Evolutionary conservation across 92 coral and sea anemone genomes (phyloP), one percentile per base, ranked within the genome.

Genomic region (Plumapathes pennacea): DNA sequence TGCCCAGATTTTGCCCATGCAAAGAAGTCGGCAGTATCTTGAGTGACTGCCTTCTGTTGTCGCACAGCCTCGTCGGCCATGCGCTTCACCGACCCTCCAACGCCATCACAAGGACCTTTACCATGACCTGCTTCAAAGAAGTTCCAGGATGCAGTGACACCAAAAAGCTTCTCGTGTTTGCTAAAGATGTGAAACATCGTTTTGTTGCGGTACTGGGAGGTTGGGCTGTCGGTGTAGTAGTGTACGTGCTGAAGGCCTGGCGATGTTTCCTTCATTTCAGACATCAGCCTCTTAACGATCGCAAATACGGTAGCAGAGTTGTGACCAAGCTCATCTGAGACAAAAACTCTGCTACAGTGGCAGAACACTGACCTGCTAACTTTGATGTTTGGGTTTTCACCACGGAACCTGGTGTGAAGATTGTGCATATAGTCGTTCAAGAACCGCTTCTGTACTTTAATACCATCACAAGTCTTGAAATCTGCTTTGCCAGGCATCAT

Each of bases 401-500:
- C 70, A 26, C 33, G 57, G 20, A 69, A 54, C 65, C 62, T 77
- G 22, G 67, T 56, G 43, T 69, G 64, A 2, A 77, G 46, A 31
- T 60, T 77, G 42, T 60, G 50, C 22, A 67, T 44, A 22, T 77
- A 67, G 21, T 70, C 85, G 50, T 72, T 71, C 10, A 80, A 74
- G 28, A 62, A 79, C 25, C 60, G 55, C 26, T 79, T 71, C 21
- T 71, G 80, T 36, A 71, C 40, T 33, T 71, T 70, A 19, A 12
- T 57, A 0, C 80, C 80, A 25, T 79, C 51, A 15, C 28, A 27
- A 1, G 17, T 63, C n/a, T 31, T 51, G 34, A 62, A 71, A 36
- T 79, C 80, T 40, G 32, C 75, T 24, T 79, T 79, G 22, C 80
- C 80, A 25, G 86, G 86, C 78, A 61, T 77, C 50, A 71, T 53